These are phyloP conservation scores for Octodonta nipae DNA, from an alignment of 2,888 invertebrate genomes.

Conservation along the genomic window DNA sequence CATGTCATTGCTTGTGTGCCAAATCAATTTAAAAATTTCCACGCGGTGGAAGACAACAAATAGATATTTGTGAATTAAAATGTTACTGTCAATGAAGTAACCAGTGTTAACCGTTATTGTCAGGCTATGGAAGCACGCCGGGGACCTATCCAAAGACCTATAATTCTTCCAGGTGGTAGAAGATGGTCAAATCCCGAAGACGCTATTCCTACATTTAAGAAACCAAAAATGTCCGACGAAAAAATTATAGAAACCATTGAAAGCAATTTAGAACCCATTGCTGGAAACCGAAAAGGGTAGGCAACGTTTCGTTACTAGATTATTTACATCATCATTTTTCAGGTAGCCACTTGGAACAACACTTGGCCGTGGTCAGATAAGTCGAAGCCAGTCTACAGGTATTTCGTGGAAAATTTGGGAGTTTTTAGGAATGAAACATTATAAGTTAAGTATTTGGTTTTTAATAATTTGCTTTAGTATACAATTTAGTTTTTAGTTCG, in stretches of 20 bases:
- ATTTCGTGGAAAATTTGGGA: no score
- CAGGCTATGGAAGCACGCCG: slow-evolving; percentile 10
- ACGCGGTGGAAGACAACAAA: no score
- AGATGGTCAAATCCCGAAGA: slow-evolving; percentile 72
- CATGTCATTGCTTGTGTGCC: no score
- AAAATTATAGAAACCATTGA: slow-evolving; percentile 75
- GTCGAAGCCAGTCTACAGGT: slow-evolving; percentile 45
- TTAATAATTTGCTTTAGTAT: no score
- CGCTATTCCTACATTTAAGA: slow-evolving; percentile 35
- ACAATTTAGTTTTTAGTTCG: no score
- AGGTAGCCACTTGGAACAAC: slow-evolving; percentile 53
- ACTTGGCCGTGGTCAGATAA: slow-evolving; percentile 48
- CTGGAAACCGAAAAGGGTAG: slow-evolving; percentile 76
- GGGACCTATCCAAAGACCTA: slow-evolving; percentile 36
- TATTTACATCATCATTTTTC: slow-evolving; percentile 38
- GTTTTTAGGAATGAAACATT: no score
- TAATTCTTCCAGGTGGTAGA: slow-evolving; percentile 64
- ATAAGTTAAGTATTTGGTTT: no score
- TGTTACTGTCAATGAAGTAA: no score
- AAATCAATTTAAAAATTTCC: no score
- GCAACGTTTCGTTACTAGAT: slow-evolving; percentile 22
- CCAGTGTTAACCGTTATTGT: neutral
- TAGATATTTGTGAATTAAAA: no score
- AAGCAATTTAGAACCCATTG: slow-evolving; percentile 73
- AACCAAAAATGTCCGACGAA: slow-evolving; percentile 63